Evolutionary conservation across 2,888 invertebrate genomes (phyloP).

Genomic region (Aphodius granarius): DNA sequence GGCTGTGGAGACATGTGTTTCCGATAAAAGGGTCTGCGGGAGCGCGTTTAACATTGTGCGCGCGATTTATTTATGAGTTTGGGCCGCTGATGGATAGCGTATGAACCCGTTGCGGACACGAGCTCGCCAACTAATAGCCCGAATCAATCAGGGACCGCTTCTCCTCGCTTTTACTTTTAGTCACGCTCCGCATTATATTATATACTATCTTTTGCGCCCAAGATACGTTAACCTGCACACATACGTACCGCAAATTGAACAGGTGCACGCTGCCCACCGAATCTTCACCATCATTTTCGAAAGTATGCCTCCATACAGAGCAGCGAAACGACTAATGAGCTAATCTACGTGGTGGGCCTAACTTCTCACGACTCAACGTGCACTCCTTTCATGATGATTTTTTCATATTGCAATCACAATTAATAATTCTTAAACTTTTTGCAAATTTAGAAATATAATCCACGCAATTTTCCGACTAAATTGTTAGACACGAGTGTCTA

Average conservation of each 20-base stretch:
- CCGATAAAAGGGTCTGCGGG: not conserved
- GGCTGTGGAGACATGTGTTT: slow-evolving; percentile 10
- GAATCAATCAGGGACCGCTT: slow-evolving; percentile 49
- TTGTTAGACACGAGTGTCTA: too few species aligned
- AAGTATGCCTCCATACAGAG: not conserved
- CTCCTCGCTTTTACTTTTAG: slow-evolving; percentile 43
- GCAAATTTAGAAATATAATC: too few species aligned
- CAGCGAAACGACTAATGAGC: not conserved
- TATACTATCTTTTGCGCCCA: not conserved
- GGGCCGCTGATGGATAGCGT: slow-evolving; percentile 40
- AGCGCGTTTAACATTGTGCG: slow-evolving; percentile 21
- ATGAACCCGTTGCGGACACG: slow-evolving; percentile 37
- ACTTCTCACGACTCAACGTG: not conserved
- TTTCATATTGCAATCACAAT: too few species aligned
- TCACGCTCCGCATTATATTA: slow-evolving; percentile 38
- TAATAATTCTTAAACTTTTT: too few species aligned
- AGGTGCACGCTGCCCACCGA: not conserved
- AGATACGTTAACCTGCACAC: not conserved
- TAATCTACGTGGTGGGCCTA: not conserved
- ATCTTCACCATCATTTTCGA: not conserved
- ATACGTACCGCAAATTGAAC: slow-evolving; percentile 9
- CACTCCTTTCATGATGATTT: not conserved
- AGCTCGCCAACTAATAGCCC: slow-evolving; percentile 42
- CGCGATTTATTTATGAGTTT: slow-evolving; percentile 39
- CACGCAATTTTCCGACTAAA: too few species aligned